phyloP scores from a whole-genome alignment of 2,888 invertebrate genomes.

The Auanema sp. region DNA sequence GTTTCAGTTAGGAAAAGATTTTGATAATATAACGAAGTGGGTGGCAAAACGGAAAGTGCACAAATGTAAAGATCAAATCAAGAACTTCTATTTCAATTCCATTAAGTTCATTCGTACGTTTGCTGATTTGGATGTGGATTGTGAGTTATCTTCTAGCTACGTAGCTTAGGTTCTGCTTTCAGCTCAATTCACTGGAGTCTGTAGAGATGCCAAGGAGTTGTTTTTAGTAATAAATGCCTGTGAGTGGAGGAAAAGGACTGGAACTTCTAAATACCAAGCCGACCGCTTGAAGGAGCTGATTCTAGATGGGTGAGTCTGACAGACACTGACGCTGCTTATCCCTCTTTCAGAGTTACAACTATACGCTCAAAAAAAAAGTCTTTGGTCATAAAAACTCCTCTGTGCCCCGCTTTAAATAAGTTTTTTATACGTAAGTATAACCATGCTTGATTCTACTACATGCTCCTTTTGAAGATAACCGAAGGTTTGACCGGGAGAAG shows the following conservation, averaged over 20 bases:
- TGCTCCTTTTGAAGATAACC: constrained; percentile 27
- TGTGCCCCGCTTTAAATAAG: constrained; percentile 44
- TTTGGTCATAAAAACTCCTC: constrained; percentile 47
- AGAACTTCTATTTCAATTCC: constrained; percentile 54
- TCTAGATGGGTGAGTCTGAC: constrained; percentile 36
- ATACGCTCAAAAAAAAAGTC: constrained; percentile 36
- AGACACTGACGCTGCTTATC: background rate
- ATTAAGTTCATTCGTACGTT: constrained; percentile 39
- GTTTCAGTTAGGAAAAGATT: constrained; percentile 55
- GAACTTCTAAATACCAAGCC: constrained; percentile 28
- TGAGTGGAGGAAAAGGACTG: constrained; percentile 51
- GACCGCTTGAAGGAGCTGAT: constrained; percentile 38
- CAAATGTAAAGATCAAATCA: constrained; percentile 48
- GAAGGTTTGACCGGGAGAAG: constrained; percentile 30
- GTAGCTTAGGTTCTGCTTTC: background rate
- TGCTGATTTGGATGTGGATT: constrained; percentile 16
- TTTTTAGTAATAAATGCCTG: constrained; percentile 54
- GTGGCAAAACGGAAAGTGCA: constrained; percentile 46
- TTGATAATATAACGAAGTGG: constrained; percentile 40
- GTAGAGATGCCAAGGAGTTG: constrained; percentile 49
- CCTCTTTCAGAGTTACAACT: constrained; percentile 24
- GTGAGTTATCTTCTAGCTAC: constrained; percentile 4
- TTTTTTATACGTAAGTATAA: constrained; percentile 44
- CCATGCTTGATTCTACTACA: too few species aligned
- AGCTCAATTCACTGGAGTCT: constrained; percentile 24